Base-by-base conservation (phyloP, 1,140 invertebrate species). In the Ceratoteleas bidentatus region DNA sequence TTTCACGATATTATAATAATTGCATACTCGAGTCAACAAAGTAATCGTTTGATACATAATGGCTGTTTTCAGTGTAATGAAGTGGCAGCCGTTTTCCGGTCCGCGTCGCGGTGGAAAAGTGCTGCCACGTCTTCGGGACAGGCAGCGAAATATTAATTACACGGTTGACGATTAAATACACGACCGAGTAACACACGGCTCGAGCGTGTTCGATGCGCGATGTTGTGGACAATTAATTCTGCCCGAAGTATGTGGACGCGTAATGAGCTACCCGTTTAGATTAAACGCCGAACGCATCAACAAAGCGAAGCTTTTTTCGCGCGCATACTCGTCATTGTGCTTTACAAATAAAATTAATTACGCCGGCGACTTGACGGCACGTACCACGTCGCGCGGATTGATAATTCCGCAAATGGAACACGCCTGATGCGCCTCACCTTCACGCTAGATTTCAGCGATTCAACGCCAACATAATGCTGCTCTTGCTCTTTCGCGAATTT, bases 311-410 rank as follows among this genome's bases (percentile, higher is more conserved):
- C 8, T 57, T 64, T 69, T 58, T 64, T 74, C 11, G 61, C 49
- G 13, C 14, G 13, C 34, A 73, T 62, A 64, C 58, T 49, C 58
- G 45, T 47, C 58, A 40, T 47, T 56, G 52, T 73, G 56, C n/a
- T 34, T 72, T 72, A 50, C 50, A 73, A 73, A 62, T 56, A 73
- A 56, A 74, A 64, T 57, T 74, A 74, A 74, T 74, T 74, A 74
- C 70, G 43, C 34, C 43, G 14, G 14, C 15, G 47, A 61, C 38
- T 72, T 34, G 45, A 61, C 54, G 68, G 50, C 34, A 53, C 56
- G 36, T 70, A 54, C 14, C 47, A n/a, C 40, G 38, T 64, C 32
- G 34, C 6, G n/a, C 24, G 14, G 9, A 40, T 15, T 53, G 53
- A 64, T 53, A 64, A 64, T 53, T 52, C 49, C 9, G 34, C 49